Conservation (phyloP, 2,113 vertebrate species). For the Poeciliopsis occidentalis region DNA sequence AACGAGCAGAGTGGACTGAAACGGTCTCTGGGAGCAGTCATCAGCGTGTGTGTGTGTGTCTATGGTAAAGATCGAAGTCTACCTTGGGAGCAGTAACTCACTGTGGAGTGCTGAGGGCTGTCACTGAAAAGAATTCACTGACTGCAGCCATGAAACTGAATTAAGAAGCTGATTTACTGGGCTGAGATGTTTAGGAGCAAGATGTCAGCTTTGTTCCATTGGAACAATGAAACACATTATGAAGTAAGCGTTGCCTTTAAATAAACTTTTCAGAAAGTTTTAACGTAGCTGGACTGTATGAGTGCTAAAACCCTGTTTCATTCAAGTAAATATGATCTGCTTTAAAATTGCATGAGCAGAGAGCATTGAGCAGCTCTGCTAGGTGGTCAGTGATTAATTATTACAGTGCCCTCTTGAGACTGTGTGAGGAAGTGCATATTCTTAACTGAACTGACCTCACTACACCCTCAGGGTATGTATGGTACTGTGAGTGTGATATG, state of each 20-base stretch:
- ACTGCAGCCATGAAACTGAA: constrained; percentile 74
- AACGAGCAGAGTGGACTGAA: constrained; percentile 29
- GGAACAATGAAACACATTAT: constrained; percentile 17
- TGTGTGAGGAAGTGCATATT: constrained; percentile 28
- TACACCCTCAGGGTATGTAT: constrained; percentile 68
- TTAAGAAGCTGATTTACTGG: constrained; percentile 75
- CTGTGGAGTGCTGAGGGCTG: constrained; percentile 64
- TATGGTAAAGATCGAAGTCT: constrained; percentile 60
- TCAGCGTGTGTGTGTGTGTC: constrained; percentile 19
- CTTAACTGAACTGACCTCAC: constrained; percentile 46
- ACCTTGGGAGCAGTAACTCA: constrained; percentile 77
- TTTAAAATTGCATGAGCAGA: constrained; percentile 39
- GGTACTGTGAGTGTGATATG: constrained; percentile 39
- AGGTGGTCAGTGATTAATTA: constrained; percentile 41
- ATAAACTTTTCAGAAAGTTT: constrained; percentile 1
- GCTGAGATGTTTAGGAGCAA: constrained; percentile 43
- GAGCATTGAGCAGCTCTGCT: constrained; percentile 15
- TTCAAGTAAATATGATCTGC: constrained; percentile 40
- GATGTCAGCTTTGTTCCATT: constrained; percentile 41
- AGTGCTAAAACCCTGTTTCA: constrained; percentile 2
- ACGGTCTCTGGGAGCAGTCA: constrained; percentile 37
- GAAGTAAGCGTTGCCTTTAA: constrained; percentile 10
- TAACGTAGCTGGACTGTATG: background rate
- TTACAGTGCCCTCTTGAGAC: constrained; percentile 67
- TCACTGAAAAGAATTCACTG: constrained; percentile 70